Base-by-base conservation (phyloP, 2,797 vertebrate genomes). In the Chrysocyon brachyurus region DNA sequence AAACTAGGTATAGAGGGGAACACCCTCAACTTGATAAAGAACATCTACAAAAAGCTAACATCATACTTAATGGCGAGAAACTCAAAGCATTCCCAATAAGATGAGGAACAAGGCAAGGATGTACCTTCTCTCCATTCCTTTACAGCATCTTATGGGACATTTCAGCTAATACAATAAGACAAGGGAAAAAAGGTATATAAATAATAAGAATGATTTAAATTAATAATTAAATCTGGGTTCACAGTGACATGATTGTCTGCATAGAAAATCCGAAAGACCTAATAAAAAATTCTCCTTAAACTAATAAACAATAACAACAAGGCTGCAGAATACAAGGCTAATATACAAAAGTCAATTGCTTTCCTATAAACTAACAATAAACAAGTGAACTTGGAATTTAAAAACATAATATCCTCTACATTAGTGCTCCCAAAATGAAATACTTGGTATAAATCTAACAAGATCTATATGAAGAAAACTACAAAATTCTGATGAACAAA, bases 391-490 rank as follows among this genome's bases (percentile, higher is more conserved):
- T 57, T 49, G 22, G 85, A 89, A 96, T 56, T 88, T 59, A 68
- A 87, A 96, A 89, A 61, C 19, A 85, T 33, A 84, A 64, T 59
- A 70, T 6, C 73, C 54, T 94, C 57, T 82, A 89, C 33, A 85
- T 96, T 86, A 81, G 89, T 79, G 3, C 49, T 15, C 19, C 56
- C 57, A 86, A 82, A 28, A 81, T 89, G 22, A 86, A 94, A 89
- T 59, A 68, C 40, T 61, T 87, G 49, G 17, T 61, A 79, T 91
- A 96, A 97, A 68, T 63, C 46, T 92, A 84, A 81, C 40, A 82
- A 77, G 12, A 57, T 77, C 33, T 70, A 28, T 40, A 52, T 87
- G 36, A 75, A n/a, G 73, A 83, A 96, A 96, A 90, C 46, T 83
- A 72, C 19, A 85, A 92, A 94, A 82, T 59, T 86, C 31, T 57